Percentiles rank a stretch among this genome's conserved stretches.
Conservation (phyloP, 2,888 invertebrate genomes). For the Papilio elwesi region DNA sequence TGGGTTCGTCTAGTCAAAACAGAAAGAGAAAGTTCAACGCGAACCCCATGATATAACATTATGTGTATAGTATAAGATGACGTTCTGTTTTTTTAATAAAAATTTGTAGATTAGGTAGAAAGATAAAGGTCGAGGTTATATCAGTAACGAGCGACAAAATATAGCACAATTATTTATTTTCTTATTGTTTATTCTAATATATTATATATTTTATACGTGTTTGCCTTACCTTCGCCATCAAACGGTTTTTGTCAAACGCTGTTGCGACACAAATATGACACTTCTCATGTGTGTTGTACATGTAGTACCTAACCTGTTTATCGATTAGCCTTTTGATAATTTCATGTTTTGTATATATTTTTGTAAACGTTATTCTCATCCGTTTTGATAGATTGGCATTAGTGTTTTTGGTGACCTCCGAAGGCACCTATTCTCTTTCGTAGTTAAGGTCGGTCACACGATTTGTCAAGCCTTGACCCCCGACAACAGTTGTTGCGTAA, state of each 20-base stretch:
- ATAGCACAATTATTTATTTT: conserved; percentile 28
- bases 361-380: not conserved
- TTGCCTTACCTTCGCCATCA: not conserved
- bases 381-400: no score
- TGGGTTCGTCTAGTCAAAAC: no score
- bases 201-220: conserved; percentile 28
- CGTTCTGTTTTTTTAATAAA: not conserved
- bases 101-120: not conserved
- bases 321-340: not conserved
- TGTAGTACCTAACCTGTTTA: not conserved
- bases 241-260: not conserved
- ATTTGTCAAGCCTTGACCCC: no score
- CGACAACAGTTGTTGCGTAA: no score
- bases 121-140: conserved; percentile 1
- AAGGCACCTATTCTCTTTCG: no score
- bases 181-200: no score
- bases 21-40: no score
- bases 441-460: no score
- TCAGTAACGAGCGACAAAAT: conserved; percentile 3
- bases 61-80: not conserved
- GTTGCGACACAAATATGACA: not conserved
- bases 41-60: not conserved
- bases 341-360: not conserved
- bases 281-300: not conserved
- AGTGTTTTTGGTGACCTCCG: no score